Evolutionary conservation across 2,888 invertebrate genomes (phyloP).

Genomic region (Netelia inedita): DNA sequence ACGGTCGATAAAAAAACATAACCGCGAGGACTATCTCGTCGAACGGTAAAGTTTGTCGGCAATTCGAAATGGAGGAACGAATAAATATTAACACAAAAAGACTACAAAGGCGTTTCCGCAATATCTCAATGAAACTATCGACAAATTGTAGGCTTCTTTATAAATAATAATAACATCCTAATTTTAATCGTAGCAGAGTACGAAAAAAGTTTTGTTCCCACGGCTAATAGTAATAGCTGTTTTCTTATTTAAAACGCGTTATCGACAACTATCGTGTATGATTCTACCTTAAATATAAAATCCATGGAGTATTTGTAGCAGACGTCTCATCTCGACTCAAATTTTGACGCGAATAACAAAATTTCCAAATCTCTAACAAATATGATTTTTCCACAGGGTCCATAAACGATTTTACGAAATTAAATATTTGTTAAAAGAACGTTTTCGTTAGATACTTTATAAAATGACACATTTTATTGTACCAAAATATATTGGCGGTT

Average conservation of each 20-base stretch:
- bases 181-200: background rate
- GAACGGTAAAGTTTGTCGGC: background rate
- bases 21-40: background rate
- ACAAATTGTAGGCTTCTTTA: background rate
- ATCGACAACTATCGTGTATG: too few relatives aligned
- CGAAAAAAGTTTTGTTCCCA: too few relatives aligned
- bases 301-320: background rate
- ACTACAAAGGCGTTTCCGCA: background rate
- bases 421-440: background rate
- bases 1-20: background rate
- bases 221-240: too few relatives aligned
- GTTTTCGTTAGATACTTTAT: background rate
- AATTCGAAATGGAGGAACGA: background rate
- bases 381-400: background rate
- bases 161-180: background rate
- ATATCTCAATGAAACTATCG: background rate
- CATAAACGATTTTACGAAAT: background rate
- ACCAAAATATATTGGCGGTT: too few relatives aligned
- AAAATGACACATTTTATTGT: too few relatives aligned
- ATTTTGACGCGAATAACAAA: background rate
- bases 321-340: background rate
- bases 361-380: background rate
- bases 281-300: too few relatives aligned
- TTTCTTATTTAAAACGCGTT: too few relatives aligned
- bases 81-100: background rate